Evolutionary conservation across 2,888 invertebrate genomes (phyloP).

Genomic region (Drosophila bunnanda): DNA sequence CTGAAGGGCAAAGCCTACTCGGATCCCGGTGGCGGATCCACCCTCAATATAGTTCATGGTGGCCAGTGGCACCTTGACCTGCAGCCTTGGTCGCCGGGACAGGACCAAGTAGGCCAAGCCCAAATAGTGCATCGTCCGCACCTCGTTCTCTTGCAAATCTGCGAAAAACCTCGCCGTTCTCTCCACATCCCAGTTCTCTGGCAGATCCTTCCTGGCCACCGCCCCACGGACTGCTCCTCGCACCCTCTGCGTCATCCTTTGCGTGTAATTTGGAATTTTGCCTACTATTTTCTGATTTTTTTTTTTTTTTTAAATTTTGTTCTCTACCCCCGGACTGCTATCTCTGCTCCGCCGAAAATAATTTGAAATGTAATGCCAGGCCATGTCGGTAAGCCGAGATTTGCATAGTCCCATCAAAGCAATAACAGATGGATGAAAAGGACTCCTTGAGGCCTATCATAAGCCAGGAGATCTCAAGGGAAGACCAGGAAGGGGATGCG

Average conservation of each 20-base stretch:
- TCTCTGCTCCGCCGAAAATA: conserved; percentile 17
- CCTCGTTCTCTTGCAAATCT: conserved; percentile 62
- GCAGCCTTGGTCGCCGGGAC: conserved; percentile 48
- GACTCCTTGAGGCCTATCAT: conserved; percentile 18
- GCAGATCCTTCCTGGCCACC: background rate
- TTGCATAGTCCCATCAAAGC: conserved; percentile 38
- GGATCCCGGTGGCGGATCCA: conserved; percentile 16
- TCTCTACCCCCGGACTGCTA: background rate
- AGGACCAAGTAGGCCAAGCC: conserved; percentile 64
- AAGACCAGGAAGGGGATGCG: background rate
- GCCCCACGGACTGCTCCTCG: conserved; percentile 2
- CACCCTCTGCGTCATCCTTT: conserved; percentile 34
- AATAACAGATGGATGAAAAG: conserved; percentile 37
- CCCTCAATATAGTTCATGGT: conserved; percentile 53
- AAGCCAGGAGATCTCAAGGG: conserved; percentile 20
- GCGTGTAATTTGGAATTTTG: conserved; percentile 35
- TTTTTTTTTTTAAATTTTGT: conserved; percentile 1
- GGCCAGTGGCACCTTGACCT: conserved; percentile 59
- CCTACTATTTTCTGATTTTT: background rate
- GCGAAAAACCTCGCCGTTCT: conserved; percentile 21
- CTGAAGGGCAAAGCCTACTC: conserved; percentile 59
- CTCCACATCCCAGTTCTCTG: conserved; percentile 11
- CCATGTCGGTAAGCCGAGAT: conserved; percentile 24
- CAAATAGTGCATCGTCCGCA: conserved; percentile 65
- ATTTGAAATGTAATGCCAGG: conserved; percentile 48